Conservation (phyloP, 1,140 invertebrate genomes). For the Penaeus japonicus region DNA sequence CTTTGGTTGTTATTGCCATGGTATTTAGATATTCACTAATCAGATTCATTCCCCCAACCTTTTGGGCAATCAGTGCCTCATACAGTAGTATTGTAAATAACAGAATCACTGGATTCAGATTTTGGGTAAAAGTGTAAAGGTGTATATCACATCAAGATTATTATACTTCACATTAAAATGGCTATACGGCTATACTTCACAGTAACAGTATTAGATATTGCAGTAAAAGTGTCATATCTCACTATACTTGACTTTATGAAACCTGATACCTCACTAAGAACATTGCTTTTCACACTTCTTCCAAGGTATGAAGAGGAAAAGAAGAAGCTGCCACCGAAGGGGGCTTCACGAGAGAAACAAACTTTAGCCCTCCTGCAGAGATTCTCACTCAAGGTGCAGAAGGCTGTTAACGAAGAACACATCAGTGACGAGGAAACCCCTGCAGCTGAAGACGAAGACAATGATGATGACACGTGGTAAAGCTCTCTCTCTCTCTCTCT, state of each 20-base stretch:
- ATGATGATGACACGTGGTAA: neutral
- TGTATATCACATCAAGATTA: too few species aligned
- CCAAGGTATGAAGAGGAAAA: slow-evolving; percentile 61
- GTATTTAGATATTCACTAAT: too few species aligned
- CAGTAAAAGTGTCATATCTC: neutral
- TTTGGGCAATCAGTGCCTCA: too few species aligned
- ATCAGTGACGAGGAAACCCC: slow-evolving; percentile 60
- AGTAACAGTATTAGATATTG: too few species aligned
- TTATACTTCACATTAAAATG: too few species aligned
- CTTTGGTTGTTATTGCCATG: too few species aligned
- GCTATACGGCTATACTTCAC: too few species aligned
- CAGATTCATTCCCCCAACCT: too few species aligned
- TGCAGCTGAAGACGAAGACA: slow-evolving; percentile 54
- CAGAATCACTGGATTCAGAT: too few species aligned
- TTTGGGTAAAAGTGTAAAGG: too few species aligned
- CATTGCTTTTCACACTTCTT: slow-evolving; percentile 38
- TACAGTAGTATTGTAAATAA: too few species aligned
- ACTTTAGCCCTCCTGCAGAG: slow-evolving; percentile 82
- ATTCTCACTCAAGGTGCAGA: slow-evolving; percentile 81
- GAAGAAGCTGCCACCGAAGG: slow-evolving; percentile 65
- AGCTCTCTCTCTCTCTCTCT: neutral
- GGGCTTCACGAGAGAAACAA: slow-evolving; percentile 67
- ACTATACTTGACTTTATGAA: neutral
- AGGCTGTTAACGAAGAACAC: slow-evolving; percentile 70
- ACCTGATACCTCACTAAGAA: neutral